These are phyloP conservation scores for Calyptomena viridis DNA, from an alignment of 2,113 vertebrate species.

Conservation along the genomic window DNA sequence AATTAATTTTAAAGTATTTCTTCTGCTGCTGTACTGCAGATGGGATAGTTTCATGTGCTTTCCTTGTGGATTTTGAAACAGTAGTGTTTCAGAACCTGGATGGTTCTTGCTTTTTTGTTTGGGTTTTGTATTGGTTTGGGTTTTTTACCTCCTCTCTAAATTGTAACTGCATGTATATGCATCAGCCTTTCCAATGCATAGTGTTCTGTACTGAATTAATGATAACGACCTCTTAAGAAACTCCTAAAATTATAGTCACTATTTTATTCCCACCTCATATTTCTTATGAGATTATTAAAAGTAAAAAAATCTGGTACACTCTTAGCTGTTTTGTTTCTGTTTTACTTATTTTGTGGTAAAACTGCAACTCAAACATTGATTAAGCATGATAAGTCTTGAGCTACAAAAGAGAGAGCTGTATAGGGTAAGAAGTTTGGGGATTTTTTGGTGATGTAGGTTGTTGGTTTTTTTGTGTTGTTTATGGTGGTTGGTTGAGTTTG, in stretches of 20 bases:
- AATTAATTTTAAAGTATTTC: background rate
- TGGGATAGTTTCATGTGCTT: background rate
- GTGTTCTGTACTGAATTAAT: background rate
- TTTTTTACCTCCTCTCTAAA: background rate
- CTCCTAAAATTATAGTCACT: background rate
- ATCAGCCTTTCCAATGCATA: background rate
- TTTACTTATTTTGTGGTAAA: background rate
- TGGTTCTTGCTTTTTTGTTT: accelerated
- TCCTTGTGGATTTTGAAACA: background rate
- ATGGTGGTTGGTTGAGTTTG: background rate
- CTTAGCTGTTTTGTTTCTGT: accelerated
- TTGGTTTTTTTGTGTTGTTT: accelerated
- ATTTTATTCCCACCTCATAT: background rate
- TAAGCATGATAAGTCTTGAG: background rate
- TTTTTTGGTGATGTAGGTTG: background rate
- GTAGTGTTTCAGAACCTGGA: background rate
- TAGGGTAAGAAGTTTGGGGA: no score
- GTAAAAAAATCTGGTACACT: background rate
- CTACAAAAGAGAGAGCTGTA: background rate
- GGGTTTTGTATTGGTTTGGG: background rate
- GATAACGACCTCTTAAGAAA: background rate
- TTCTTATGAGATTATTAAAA: background rate
- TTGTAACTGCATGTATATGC: background rate
- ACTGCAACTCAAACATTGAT: background rate
- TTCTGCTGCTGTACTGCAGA: background rate